A percentile compares a stretch with the other conserved stretches of the same genome.
Conservation (phyloP, 2,888 invertebrate genomes). For the Cynaeus angustus region DNA sequence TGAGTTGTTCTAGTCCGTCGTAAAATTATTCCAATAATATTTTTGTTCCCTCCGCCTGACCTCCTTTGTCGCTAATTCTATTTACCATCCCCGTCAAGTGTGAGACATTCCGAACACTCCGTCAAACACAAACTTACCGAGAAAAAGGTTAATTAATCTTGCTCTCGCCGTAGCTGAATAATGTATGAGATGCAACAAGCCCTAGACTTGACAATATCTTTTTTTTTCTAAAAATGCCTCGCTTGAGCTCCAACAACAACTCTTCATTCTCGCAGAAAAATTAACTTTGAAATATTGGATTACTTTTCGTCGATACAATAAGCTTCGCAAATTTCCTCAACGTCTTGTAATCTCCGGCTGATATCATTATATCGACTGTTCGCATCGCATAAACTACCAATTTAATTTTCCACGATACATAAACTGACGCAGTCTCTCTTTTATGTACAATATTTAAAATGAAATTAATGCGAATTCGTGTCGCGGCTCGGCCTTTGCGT, state of each 20-base stretch:
- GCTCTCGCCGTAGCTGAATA: conserved; percentile 35
- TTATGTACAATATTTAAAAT: conserved; percentile 40
- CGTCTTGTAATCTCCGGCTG: conserved; percentile 49
- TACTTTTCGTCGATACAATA: conserved; percentile 44
- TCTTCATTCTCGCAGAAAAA: conserved; percentile 23
- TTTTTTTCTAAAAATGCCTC: conserved; percentile 7
- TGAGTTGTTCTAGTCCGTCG: too few species aligned
- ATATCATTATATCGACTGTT: conserved; percentile 45
- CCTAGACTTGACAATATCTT: conserved; percentile 17
- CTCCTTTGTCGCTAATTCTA: conserved; percentile 21
- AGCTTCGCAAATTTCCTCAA: conserved; percentile 42
- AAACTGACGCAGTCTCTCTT: conserved; percentile 28
- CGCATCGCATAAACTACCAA: conserved; percentile 38
- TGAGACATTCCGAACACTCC: conserved; percentile 23
- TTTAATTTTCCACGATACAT: conserved; percentile 43
- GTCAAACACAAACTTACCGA: conserved; percentile 19
- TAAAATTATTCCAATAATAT: too few species aligned
- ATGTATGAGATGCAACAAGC: conserved; percentile 46
- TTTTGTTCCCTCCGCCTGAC: background rate
- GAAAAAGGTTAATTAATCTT: conserved; percentile 41
- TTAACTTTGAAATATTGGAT: conserved; percentile 44
- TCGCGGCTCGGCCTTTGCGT: conserved; percentile 1
- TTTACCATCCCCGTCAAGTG: conserved; percentile 19
- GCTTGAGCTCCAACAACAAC: conserved; percentile 10
- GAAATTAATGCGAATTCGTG: conserved; percentile 35